Base-by-base conservation (phyloP, 2,888 invertebrate genomes). In the Diaprepes abbreviatus region DNA sequence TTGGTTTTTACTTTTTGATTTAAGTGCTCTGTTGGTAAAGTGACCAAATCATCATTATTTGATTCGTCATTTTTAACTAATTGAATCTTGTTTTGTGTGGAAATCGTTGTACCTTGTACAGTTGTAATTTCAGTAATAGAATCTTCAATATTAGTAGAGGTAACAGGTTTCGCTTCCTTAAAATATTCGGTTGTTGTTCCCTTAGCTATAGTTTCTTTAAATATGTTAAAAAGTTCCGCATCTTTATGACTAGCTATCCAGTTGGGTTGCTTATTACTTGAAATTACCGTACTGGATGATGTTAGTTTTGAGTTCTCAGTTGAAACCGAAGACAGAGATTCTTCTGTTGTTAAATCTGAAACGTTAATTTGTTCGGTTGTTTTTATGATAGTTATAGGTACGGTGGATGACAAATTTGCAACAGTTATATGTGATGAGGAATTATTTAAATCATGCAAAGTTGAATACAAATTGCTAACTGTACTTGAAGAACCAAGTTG, bases 191-290 rank as follows among this genome's bases (percentile, higher is more conserved):
- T 60, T 14, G 33, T 12, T 33, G 48, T 45, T 14, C 38, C 33
- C 43, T 64, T 58, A 9, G 45, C 38, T 33, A 71, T 33, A 12
- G 67, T 57, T 35, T 71, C 68, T 45, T 66, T 64, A 14, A 66
- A 68, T 16, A 59, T 54, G 14, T 38, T 71, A 28, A 60, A 65
- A 0, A 62, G 35, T 16, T 59, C 50, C 14, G 62, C 3, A 43
- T 63, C 55, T 38, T 66, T 50, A 28, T 40, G 4, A 33, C 17
- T 67, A 14, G 73, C 63, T 7, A 17, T 60, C 70, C 70, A 72
- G 2, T 45, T 59, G 21, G 50, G 38, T 24, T 54, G 52, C 7
- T 10, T 9, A 31, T 31, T 3, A 28, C 21, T 50, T 12, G 14
- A 9, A 4, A n/a, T 21, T 12, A 21, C 55, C 3, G 21, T 55